Evolutionary conservation across 2,113 vertebrate species (phyloP).

Genomic region (Cricetomys ansorgei): DNA sequence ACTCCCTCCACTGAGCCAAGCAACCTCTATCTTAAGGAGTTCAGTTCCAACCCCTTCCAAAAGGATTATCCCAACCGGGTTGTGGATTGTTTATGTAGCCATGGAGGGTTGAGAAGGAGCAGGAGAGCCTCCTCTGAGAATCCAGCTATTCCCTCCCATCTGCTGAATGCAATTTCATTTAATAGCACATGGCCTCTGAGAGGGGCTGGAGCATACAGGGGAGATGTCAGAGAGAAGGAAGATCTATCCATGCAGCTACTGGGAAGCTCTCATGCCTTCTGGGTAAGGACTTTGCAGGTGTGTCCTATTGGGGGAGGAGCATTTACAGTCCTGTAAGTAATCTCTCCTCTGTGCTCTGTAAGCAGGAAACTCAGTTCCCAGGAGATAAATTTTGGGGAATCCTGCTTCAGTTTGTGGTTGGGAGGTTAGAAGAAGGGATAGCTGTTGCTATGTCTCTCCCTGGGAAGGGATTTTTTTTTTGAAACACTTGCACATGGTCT

Average conservation of each 20-base stretch:
- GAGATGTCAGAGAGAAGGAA: too few species aligned
- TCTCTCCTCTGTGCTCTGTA: too few species aligned
- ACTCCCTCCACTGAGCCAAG: neutral
- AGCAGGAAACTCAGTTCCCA: neutral
- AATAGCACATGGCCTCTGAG: neutral
- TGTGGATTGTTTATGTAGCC: too few species aligned
- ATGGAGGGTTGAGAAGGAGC: too few species aligned
- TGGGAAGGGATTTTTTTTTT: neutral
- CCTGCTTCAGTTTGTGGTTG: neutral
- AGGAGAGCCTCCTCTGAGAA: neutral
- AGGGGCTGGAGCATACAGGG: too few species aligned
- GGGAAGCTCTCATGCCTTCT: neutral
- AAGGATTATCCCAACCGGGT: neutral
- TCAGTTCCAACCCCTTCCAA: neutral
- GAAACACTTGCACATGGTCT: neutral
- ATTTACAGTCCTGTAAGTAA: neutral
- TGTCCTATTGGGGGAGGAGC: neutral
- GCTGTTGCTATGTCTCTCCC: neutral
- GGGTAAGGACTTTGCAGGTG: neutral
- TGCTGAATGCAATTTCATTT: neutral
- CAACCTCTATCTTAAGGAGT: neutral
- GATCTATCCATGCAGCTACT: neutral
- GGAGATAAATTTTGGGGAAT: neutral
- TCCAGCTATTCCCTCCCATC: neutral
- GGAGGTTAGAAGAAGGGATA: neutral